Base-by-base conservation (phyloP, 2,113 vertebrate genomes). In the Callospermophilus lateralis region DNA sequence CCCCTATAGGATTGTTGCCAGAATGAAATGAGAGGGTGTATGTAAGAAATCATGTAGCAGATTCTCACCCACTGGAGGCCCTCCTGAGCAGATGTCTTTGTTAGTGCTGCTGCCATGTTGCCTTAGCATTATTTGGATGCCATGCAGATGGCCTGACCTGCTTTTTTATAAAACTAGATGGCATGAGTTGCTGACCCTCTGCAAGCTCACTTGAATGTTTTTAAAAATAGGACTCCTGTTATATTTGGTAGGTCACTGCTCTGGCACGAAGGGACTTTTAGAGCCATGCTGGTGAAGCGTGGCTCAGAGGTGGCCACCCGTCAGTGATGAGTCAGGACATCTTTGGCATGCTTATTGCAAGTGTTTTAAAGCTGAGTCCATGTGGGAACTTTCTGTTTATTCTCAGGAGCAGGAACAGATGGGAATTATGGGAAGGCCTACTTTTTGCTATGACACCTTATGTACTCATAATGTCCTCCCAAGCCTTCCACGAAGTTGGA, bases 201-300 rank as follows among this genome's bases (percentile, higher is more conserved):
- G 70, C 61, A 87, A 95, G 77, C 51, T 97, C 89, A 67, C 79
- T 89, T 76, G 91, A 96, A 96, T 37, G 73, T 94, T 97, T 96
- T 96, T 95, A 93, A 92, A 97, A 98, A 94, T 94, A 97, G 74
- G 74, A 15, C 0, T 26, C 6, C 45, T 34, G 85, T 81, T 97
- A 83, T 97, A 88, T 97, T 95, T 95, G 94, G 80, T 37, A 58
- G 63, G 78, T 96, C 89, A 89, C 70, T 89, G 92, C 70, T 97
- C 73, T 97, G 91, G 86, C 95, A 96, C 83, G 95, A 93, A 93
- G 51, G 84, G 93, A 95, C 76, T 93, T 95, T 97, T 34, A 80
- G 84, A 76, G 91, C 45, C 89, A 84, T 73, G 88, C 84, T 89
- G 78, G 93, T 84, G 74, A 76, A 72, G 72, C n/a, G 37, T 92